phyloP scores from a whole-genome alignment of 2,888 invertebrate genomes.

The Germaria angustata region DNA sequence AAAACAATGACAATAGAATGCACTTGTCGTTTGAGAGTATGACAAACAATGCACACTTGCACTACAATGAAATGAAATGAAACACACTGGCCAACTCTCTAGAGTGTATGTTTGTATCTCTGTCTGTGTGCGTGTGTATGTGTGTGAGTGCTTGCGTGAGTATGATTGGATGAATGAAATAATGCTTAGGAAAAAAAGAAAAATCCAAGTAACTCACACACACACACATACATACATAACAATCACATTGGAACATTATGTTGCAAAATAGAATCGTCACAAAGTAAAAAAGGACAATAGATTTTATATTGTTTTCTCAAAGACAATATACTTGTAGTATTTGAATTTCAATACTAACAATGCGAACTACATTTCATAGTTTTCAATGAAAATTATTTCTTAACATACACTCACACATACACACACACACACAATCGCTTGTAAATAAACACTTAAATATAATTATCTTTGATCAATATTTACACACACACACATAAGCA shows the following conservation, averaged over 20 bases:
- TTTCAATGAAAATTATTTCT: conserved; percentile 27
- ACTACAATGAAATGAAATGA: conserved; percentile 52
- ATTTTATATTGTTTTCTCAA: conserved; percentile 57
- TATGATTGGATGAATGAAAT: conserved; percentile 41
- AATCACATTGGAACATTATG: conserved; percentile 27
- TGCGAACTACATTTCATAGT: conserved; percentile 40
- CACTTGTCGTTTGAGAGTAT: conserved; percentile 65
- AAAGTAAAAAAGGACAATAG: conserved; percentile 56
- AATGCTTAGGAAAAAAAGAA: conserved; percentile 35
- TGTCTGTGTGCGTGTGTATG: background rate
- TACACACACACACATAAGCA: background rate
- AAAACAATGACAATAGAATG: conserved; percentile 62
- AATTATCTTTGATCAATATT: conserved; percentile 58
- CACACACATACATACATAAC: conserved; percentile 2
- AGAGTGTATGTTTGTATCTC: conserved; percentile 1
- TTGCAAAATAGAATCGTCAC: conserved; percentile 49
- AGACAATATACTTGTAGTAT: conserved; percentile 54
- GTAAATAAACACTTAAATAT: conserved; percentile 40
- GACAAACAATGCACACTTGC: conserved; percentile 64
- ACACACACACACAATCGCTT: background rate
- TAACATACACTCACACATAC: background rate
- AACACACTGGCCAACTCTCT: conserved; percentile 56
- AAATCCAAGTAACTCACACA: conserved; percentile 30
- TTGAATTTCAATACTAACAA: conserved; percentile 52
- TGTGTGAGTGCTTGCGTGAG: conserved; percentile 15